Base-by-base conservation (phyloP, 2,797 vertebrate species). In the Mus spretus region DNA sequence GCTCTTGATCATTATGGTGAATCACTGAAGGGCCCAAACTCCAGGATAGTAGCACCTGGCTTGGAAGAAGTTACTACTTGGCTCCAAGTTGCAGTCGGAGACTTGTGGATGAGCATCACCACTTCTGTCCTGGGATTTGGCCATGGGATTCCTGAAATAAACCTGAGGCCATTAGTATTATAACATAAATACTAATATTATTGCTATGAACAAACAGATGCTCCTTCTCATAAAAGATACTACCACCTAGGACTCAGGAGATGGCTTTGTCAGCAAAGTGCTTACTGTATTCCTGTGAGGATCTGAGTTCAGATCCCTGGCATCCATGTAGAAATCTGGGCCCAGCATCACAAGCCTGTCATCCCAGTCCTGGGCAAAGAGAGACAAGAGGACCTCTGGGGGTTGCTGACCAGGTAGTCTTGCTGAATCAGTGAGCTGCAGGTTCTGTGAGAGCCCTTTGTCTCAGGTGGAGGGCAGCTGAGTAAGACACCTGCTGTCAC, bases 51-150 rank as follows among this genome's bases (percentile, higher is more conserved):
- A 0, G 1, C 1, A 0, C 63, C 47, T 6, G 34, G 61, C 67
- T 61, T 8, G 55, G 91, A 79, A 50, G 83, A 93, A 72, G 82
- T 57, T 53, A n/a, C 50, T 61, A 81, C 57, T 65, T 22, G 5
- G 91, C 94, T 85, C 79, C 67, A 47, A 37, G 50, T 53, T 93
- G 79, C 8, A 74, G 63, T 72, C 79, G 47, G 85, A 63, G 89
- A 34, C 61, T 13, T 84, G 37, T 22, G 31, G 26, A 20, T 47
- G 37, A 78, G 4, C 13, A 83, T 14, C 57, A 94, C 89, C 55
- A 63, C 61, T 55, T 80, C 88, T 80, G 78, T 53, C 34, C 47
- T 3, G 26, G 20, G 40, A 26, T 74, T 67, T 13, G 2, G 24
- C 4, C 40, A 14, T 14, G 22, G 59, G 40, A 57, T 22, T 17